Conservation (phyloP, 2,888 invertebrate genomes). For the Ditylenchus weischeri region DNA sequence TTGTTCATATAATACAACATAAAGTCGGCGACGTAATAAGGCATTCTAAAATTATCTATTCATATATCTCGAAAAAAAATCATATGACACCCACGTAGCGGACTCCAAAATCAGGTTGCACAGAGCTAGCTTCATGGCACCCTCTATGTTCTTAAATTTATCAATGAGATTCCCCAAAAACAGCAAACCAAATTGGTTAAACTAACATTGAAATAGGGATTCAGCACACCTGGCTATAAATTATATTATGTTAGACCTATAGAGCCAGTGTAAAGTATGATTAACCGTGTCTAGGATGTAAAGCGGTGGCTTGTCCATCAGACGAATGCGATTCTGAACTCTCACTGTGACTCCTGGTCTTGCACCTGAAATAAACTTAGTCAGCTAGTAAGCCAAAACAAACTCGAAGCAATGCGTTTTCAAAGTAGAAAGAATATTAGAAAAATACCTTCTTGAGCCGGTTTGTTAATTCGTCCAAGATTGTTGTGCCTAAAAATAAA, state of each 20-base stretch:
- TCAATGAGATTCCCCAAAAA: not conserved
- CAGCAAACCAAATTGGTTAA: no score
- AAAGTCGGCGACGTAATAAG: slow-evolving; percentile 52
- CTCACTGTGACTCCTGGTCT: slow-evolving; percentile 56
- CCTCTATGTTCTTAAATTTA: slow-evolving; percentile 33
- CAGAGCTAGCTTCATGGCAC: slow-evolving; percentile 55
- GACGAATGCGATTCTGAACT: slow-evolving; percentile 53
- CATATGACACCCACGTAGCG: slow-evolving; percentile 27
- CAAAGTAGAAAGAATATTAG: no score
- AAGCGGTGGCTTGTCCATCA: slow-evolving; percentile 53
- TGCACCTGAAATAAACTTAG: slow-evolving; percentile 36
- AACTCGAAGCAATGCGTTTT: not conserved
- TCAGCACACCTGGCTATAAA: no score
- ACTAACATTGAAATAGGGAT: no score
- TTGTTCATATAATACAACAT: slow-evolving; percentile 54
- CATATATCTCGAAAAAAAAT: no score
- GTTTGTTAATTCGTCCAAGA: slow-evolving; percentile 25
- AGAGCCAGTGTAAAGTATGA: no score
- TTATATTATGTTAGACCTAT: no score
- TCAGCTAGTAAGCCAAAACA: not conserved
- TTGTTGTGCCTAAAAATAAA: slow-evolving; percentile 12
- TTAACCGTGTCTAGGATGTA: slow-evolving; percentile 54
- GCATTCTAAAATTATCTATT: slow-evolving; percentile 16
- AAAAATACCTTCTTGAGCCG: slow-evolving; percentile 44
- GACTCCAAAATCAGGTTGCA: slow-evolving; percentile 55